Conservation (phyloP, 2,797 vertebrate genomes). For the Anguilla megastoma region DNA sequence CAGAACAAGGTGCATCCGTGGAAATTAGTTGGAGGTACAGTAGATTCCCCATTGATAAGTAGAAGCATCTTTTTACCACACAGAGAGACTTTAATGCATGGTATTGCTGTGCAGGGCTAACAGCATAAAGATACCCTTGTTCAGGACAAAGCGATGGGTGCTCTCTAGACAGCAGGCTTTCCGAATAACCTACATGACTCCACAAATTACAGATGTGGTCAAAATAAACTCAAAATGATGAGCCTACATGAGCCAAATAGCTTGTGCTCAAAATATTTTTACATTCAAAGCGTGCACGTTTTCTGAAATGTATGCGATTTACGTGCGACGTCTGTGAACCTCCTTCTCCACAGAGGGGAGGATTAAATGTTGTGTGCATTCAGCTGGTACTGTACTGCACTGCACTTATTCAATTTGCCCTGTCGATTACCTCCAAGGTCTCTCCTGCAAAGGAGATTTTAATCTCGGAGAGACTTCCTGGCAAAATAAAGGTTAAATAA, state of each 20-base stretch:
- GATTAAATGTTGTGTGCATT: background rate
- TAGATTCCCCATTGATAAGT: too few relatives aligned
- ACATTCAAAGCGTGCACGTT: background rate
- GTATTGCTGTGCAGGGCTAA: too few relatives aligned
- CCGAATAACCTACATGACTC: background rate
- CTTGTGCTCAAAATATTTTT: background rate
- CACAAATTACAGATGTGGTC: background rate
- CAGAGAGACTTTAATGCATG: too few relatives aligned
- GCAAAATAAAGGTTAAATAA: slow-evolving; percentile 4
- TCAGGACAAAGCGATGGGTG: background rate
- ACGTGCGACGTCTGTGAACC: background rate
- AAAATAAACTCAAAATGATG: background rate
- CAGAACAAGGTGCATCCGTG: too few relatives aligned
- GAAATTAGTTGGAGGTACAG: too few relatives aligned
- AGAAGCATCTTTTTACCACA: too few relatives aligned
- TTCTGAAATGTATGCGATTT: background rate
- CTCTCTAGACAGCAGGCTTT: background rate
- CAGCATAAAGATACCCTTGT: background rate
- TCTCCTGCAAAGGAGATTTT: background rate
- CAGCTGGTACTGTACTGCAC: background rate
- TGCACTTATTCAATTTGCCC: slow-evolving; percentile 14
- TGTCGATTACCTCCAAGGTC: background rate
- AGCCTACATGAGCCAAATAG: background rate
- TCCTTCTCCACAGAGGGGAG: background rate
- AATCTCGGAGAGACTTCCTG: slow-evolving; percentile 8